A percentile compares a stretch with the other conserved stretches of the same genome.
Evolutionary conservation across 64 coral and sea anemone genomes (phyloP).

Genomic region (Catalaphyllia jardinei): DNA sequence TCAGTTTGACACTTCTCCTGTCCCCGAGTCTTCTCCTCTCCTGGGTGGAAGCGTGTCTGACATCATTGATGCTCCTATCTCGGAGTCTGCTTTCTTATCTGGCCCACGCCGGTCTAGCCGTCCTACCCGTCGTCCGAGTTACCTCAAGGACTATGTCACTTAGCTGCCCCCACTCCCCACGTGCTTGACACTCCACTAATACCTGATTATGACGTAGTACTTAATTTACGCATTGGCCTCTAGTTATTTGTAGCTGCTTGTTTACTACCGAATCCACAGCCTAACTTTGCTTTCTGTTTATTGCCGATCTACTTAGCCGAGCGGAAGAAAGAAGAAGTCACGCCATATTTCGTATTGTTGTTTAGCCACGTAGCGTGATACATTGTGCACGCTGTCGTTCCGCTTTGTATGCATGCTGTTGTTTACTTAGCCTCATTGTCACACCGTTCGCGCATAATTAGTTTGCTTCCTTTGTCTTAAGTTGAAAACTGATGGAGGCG

Average conservation of each 20-base stretch:
- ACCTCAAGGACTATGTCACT: slow-evolving; percentile 14
- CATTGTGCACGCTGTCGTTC: too few relatives aligned
- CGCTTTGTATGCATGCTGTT: too few relatives aligned
- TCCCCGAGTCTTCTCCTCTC: too few relatives aligned
- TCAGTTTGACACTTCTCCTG: background rate
- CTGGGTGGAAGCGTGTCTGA: background rate
- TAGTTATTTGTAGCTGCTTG: background rate
- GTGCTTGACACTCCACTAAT: background rate
- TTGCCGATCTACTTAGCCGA: background rate
- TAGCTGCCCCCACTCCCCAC: background rate
- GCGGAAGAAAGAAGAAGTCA: slow-evolving; percentile 7
- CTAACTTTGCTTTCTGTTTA: background rate
- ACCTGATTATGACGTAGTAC: too few relatives aligned
- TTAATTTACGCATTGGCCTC: too few relatives aligned
- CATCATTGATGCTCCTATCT: background rate
- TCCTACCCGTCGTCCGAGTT: background rate
- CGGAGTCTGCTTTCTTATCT: background rate
- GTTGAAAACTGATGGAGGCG: too few relatives aligned
- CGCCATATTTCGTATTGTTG: background rate
- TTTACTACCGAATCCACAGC: background rate
- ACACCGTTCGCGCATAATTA: too few relatives aligned
- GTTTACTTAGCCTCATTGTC: too few relatives aligned
- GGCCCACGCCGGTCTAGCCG: background rate
- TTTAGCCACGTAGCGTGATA: too few relatives aligned
- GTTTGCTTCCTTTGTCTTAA: too few relatives aligned